Evolutionary conservation across 2,797 vertebrate genomes (phyloP).

Genomic region (Arnoldichthys spilopterus): DNA sequence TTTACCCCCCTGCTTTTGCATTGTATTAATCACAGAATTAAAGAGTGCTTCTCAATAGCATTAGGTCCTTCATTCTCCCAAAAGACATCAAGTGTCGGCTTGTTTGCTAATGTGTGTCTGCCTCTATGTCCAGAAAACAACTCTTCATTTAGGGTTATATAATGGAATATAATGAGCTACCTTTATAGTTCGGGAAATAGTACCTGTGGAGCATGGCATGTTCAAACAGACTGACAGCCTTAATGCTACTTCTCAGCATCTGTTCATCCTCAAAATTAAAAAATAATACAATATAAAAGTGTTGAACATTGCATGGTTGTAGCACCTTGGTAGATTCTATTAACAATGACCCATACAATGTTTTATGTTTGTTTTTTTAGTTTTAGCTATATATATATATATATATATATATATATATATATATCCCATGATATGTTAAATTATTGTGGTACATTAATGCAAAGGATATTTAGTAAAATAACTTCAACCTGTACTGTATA

Average conservation of each 20-base stretch:
- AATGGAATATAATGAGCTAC: constrained; percentile 10
- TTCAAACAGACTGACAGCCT: neutral
- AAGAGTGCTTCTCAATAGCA: constrained; percentile 11
- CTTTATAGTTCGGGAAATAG: neutral
- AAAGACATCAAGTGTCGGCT: constrained; percentile 51
- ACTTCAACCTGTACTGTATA: no score
- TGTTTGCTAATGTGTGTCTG: constrained; percentile 43
- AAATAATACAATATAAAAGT: neutral
- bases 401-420: no score
- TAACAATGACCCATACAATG: no score
- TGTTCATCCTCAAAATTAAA: neutral
- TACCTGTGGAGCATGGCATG: neutral
- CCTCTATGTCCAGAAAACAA: constrained; percentile 26
- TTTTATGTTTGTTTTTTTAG: no score
- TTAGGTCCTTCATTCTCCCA: constrained; percentile 48
- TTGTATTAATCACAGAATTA: constrained; percentile 7
- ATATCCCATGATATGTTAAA: no score
- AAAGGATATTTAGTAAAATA: no score
- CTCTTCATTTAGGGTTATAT: constrained; percentile 40
- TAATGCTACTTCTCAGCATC: neutral
- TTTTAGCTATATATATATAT: no score
- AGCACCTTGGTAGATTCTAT: no score
- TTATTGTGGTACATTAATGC: no score
- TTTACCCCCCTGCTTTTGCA: neutral
- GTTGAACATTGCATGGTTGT: neutral